phyloP scores from a whole-genome alignment of 2,797 vertebrate species.

The Antennarius maculatus region DNA sequence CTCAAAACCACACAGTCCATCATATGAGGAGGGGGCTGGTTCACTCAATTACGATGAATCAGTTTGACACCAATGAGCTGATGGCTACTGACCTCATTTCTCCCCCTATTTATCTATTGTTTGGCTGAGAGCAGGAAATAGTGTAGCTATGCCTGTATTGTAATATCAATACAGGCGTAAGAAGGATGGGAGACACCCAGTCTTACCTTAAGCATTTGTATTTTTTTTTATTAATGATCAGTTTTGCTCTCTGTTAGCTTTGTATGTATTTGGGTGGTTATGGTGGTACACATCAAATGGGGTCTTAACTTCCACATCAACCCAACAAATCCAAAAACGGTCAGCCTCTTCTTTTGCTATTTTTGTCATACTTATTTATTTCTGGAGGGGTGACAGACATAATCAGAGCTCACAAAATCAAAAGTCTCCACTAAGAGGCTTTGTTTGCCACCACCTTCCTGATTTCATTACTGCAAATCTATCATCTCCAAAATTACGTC shows the following conservation, averaged over 20 bases:
- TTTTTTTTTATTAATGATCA: not conserved
- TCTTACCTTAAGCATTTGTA: not conserved
- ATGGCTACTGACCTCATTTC: conserved; percentile 66
- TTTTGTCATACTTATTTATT: no score
- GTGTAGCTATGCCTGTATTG: conserved; percentile 13
- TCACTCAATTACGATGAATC: conserved; percentile 51
- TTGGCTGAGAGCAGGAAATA: conserved; percentile 15
- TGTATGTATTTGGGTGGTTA: not conserved
- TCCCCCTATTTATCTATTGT: conserved; percentile 22
- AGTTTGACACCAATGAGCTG: conserved; percentile 51
- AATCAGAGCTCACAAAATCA: not conserved
- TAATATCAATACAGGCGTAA: not conserved
- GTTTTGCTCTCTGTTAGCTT: not conserved
- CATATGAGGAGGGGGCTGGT: conserved; percentile 24
- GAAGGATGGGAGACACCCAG: not conserved
- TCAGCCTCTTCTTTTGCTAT: no score
- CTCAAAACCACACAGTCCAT: conserved; percentile 29
- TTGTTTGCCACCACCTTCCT: conserved; percentile 2
- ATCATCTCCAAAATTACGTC: conserved; percentile 21
- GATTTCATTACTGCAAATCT: conserved; percentile 13
- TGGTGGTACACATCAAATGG: no score
- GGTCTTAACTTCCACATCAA: no score
- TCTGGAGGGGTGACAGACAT: not conserved
- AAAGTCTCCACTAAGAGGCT: conserved; percentile 14
- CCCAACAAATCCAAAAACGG: no score